Evolutionary conservation across 2,888 invertebrate genomes (phyloP).

Genomic region (Drosophila ezoana): DNA sequence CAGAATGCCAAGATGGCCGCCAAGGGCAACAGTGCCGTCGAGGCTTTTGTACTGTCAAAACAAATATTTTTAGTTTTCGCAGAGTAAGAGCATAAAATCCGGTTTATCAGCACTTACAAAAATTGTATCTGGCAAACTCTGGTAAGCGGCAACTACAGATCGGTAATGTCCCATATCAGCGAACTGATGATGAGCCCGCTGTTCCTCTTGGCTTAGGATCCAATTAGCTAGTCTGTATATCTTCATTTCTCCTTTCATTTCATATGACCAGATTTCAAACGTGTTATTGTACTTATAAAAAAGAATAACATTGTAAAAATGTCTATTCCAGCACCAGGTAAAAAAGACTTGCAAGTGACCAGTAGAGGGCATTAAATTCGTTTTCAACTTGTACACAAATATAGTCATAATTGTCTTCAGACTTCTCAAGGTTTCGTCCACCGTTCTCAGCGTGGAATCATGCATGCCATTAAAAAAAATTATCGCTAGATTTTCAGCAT

Average conservation of each 20-base stretch:
- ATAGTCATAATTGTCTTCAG: not conserved
- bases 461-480: not conserved
- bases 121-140: conserved; percentile 17
- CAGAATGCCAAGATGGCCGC: conserved; percentile 22
- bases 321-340: not conserved
- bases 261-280: conserved; percentile 2
- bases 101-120: conserved; percentile 10
- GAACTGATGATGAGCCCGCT: no score
- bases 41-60: no score
- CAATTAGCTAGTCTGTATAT: not conserved
- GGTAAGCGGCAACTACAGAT: not conserved
- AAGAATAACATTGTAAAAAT: not conserved
- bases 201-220: no score
- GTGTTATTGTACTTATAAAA: not conserved
- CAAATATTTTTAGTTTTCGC: no score
- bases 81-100: no score
- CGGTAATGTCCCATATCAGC: no score
- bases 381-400: conserved; percentile 9
- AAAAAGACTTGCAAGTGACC: not conserved
- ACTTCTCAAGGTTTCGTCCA: not conserved
- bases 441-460: not conserved
- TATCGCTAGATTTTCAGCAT: not conserved
- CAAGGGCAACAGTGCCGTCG: conserved; percentile 1
- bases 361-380: no score
- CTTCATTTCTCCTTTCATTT: not conserved